These are phyloP conservation scores for Cerceris rybyensis DNA, from an alignment of 2,888 invertebrate species.

Conservation along the genomic window DNA sequence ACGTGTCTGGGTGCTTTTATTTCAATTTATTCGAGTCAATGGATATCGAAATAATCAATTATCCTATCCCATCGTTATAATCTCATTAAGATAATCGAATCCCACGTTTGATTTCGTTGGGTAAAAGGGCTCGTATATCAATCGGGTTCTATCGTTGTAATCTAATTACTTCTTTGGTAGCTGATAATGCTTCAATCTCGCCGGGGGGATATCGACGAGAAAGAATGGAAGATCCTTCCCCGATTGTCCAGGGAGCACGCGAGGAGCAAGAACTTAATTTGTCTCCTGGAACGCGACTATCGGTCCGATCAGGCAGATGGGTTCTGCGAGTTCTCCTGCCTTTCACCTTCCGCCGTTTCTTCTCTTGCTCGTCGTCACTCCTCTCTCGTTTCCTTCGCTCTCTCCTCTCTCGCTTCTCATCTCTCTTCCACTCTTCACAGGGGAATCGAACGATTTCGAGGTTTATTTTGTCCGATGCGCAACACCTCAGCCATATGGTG, in stretches of 20 bases:
- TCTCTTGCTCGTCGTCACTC: constrained; percentile 8
- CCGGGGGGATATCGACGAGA: constrained; percentile 33
- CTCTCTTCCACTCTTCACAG: constrained; percentile 35
- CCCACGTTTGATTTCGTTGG: not conserved
- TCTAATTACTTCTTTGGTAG: constrained; percentile 31
- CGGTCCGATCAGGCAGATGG: constrained; percentile 74
- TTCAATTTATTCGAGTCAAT: too few species aligned
- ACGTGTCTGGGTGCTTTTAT: too few species aligned
- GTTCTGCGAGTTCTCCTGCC: constrained; percentile 56
- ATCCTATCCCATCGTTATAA: too few species aligned
- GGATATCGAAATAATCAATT: too few species aligned
- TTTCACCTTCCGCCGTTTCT: constrained; percentile 12
- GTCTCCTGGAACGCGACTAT: constrained; percentile 78
- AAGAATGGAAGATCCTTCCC: constrained; percentile 56
- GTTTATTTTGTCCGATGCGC: constrained; percentile 61
- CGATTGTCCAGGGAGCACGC: constrained; percentile 66
- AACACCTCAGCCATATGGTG: constrained; percentile 73
- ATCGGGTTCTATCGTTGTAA: not conserved
- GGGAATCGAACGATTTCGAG: constrained; percentile 65
- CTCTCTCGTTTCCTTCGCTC: constrained; percentile 17
- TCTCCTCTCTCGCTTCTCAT: constrained; percentile 22
- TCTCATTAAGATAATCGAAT: not conserved
- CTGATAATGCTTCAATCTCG: constrained; percentile 43
- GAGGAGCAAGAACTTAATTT: constrained; percentile 78
- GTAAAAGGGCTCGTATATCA: not conserved